Evolutionary conservation across 2,888 invertebrate species (phyloP).

Genomic region (Drosophila vallismaia): DNA sequence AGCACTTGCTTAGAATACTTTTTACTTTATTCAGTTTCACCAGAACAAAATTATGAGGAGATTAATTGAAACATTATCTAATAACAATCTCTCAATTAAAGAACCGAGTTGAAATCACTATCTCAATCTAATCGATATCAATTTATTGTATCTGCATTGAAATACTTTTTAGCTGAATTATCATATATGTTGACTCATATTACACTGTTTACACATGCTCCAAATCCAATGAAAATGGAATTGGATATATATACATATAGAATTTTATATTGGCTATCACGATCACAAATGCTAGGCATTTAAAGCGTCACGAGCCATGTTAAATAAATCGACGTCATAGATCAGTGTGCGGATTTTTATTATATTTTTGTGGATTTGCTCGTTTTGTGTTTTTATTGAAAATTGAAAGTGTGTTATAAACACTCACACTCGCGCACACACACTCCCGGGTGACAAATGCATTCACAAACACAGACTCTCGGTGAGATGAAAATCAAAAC

Average conservation of each 20-base stretch:
- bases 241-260: slow-evolving; percentile 20
- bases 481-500: slow-evolving; percentile 76
- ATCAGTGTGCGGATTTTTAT: slow-evolving; percentile 60
- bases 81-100: slow-evolving; percentile 2
- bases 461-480: slow-evolving; percentile 22
- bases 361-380: slow-evolving; percentile 29
- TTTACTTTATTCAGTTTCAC: neutral
- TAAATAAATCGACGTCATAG: slow-evolving; percentile 75
- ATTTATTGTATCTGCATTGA: slow-evolving; percentile 15
- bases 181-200: slow-evolving; percentile 25
- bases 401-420: slow-evolving; percentile 74
- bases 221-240: slow-evolving; percentile 18
- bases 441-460: slow-evolving; percentile 17
- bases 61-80: neutral
- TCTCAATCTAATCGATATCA: slow-evolving; percentile 14
- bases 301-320: slow-evolving; percentile 68
- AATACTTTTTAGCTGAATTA: slow-evolving; percentile 12
- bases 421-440: slow-evolving; percentile 36
- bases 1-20: too few species aligned
- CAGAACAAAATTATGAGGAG: neutral
- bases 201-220: slow-evolving; percentile 29
- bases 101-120: neutral
- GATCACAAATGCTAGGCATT: slow-evolving; percentile 61
- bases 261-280: slow-evolving; percentile 57
- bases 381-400: slow-evolving; percentile 66